These are phyloP conservation scores for Neoarius graeffei DNA, from an alignment of 2,113 vertebrate species.

Conservation along the genomic window DNA sequence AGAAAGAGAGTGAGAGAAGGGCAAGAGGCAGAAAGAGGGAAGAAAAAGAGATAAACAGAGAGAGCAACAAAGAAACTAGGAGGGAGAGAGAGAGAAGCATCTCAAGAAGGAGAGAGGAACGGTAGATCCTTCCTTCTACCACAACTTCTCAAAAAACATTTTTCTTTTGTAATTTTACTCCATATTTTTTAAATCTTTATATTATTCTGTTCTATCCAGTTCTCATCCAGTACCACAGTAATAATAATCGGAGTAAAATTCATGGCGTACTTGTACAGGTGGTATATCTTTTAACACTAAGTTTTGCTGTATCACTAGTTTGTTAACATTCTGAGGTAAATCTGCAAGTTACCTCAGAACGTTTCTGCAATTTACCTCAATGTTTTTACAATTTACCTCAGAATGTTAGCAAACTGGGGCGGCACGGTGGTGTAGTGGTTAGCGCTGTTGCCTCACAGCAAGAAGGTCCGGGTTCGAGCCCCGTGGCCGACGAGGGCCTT, in stretches of 20 bases:
- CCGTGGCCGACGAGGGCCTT: too few species aligned
- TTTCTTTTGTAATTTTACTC: neutral
- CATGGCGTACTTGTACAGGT: neutral
- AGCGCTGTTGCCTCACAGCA: too few species aligned
- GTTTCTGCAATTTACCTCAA: too few species aligned
- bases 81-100: slow-evolving; percentile 39
- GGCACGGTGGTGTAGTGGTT: too few species aligned
- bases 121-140: neutral
- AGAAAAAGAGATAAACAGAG: neutral
- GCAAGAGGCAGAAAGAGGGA: neutral
- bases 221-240: neutral
- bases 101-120: neutral
- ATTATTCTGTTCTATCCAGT: neutral
- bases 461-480: too few species aligned
- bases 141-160: neutral
- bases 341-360: too few species aligned
- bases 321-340: too few species aligned
- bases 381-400: neutral
- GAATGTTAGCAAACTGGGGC: too few species aligned
- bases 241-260: neutral
- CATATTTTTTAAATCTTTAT: neutral
- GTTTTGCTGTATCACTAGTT: neutral
- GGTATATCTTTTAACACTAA: neutral
- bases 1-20: neutral
- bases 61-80: slow-evolving; percentile 37